These are phyloP conservation scores for Premnoplex brunnescens DNA, from an alignment of 2,797 vertebrate species.

Conservation along the genomic window DNA sequence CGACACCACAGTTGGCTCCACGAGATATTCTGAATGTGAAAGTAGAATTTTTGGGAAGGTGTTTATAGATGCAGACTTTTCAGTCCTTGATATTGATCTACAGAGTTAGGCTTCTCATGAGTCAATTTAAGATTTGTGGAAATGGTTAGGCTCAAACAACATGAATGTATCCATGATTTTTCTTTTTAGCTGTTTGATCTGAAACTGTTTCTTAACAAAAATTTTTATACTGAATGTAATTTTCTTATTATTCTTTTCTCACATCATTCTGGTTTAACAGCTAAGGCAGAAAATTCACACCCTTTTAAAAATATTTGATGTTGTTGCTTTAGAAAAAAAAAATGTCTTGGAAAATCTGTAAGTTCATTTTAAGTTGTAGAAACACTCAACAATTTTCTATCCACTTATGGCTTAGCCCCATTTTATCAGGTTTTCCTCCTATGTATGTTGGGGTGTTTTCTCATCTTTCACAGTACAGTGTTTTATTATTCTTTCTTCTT, in stretches of 20 bases:
- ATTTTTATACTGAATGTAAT: background rate
- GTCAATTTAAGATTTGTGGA: background rate
- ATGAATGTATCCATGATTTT: background rate
- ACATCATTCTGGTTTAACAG: background rate
- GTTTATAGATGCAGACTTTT: background rate
- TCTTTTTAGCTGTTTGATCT: background rate
- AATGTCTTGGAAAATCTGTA: background rate
- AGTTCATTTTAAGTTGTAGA: background rate
- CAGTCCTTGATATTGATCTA: background rate
- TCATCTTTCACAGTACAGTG: background rate
- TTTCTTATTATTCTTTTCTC: background rate
- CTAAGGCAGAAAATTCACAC: background rate
- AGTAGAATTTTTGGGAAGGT: background rate
- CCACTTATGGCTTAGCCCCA: background rate
- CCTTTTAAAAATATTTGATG: background rate
- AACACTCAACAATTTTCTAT: background rate
- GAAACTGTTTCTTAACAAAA: background rate
- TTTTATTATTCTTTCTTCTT: slow-evolving; percentile 50
- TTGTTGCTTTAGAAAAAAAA: background rate
- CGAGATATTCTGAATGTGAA: background rate
- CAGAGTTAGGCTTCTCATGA: background rate
- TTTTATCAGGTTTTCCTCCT: background rate
- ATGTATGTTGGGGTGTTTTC: background rate
- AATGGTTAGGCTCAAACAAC: background rate
- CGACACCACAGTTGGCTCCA: rapidly evolving